A percentile compares a stretch with the other conserved stretches of the same genome.
These are phyloP conservation scores for Lasiurus cinereus DNA, from an alignment of 2,113 vertebrate genomes.

Conservation along the genomic window DNA sequence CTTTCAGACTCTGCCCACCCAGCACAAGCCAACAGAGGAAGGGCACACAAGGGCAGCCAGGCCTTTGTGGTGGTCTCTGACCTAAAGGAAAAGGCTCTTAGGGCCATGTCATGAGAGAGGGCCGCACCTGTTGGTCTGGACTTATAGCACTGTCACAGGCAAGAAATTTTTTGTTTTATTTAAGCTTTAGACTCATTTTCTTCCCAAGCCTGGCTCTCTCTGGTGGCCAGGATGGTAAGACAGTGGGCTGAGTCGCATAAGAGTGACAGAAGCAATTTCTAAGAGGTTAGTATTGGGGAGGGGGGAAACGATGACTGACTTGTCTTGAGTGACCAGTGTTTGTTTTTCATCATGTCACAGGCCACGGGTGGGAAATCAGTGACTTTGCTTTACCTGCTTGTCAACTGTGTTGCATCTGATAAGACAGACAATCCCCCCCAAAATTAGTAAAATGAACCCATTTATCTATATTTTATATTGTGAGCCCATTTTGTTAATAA, in stretches of 20 bases:
- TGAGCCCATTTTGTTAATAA: constrained; percentile 71
- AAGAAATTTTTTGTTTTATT: not conserved
- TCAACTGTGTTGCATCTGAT: not conserved
- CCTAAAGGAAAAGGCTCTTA: not conserved
- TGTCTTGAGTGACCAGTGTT: fast-evolving
- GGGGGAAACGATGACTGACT: not conserved
- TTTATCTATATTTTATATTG: not conserved
- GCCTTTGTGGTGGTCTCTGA: not conserved
- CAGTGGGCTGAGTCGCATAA: not conserved
- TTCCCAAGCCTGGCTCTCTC: not conserved
- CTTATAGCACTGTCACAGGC: not conserved
- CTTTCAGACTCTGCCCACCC: not conserved
- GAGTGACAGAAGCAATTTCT: not conserved
- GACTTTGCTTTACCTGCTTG: not conserved
- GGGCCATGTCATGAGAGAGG: not conserved
- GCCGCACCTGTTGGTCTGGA: not conserved
- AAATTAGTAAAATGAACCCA: not conserved
- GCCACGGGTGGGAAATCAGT: not conserved
- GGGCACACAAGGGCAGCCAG: fast-evolving
- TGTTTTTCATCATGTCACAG: not conserved
- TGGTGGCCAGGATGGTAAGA: too few relatives aligned
- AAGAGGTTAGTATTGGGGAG: not conserved
- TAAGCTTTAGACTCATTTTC: not conserved
- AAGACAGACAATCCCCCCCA: not conserved
- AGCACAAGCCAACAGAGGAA: not conserved